Evolutionary conservation across 2,113 vertebrate species (phyloP).

Genomic region (Cichladusa arquata): DNA sequence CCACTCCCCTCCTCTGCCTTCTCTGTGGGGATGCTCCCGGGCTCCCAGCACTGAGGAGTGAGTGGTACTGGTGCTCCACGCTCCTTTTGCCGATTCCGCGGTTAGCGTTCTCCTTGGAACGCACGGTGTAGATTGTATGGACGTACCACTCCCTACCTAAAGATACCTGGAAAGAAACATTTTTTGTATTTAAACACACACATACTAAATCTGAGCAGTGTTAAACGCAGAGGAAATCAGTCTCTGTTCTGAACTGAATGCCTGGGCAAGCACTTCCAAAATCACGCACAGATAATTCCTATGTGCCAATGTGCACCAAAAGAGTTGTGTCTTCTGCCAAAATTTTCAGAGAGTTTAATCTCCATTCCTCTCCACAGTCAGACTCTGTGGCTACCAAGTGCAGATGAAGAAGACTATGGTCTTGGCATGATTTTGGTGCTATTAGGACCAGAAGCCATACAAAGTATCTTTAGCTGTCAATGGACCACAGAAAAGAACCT

Average conservation of each 20-base stretch:
- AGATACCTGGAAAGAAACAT: conserved; percentile 78
- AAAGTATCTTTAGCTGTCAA: neutral
- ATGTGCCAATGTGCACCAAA: neutral
- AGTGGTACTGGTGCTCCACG: conserved; percentile 78
- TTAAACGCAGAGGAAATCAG: neutral
- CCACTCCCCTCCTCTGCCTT: conserved; percentile 72
- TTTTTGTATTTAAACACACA: neutral
- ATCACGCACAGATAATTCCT: neutral
- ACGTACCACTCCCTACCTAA: conserved; percentile 93
- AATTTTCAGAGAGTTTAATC: neutral
- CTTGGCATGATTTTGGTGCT: neutral
- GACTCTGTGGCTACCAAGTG: neutral
- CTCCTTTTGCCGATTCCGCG: conserved; percentile 87
- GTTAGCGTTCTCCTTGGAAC: conserved; percentile 80
- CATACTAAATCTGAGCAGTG: neutral
- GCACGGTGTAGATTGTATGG: conserved; percentile 92
- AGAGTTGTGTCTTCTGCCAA: neutral
- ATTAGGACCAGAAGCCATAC: neutral
- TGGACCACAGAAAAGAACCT: neutral
- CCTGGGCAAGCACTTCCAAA: neutral
- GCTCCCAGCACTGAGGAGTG: conserved; percentile 40
- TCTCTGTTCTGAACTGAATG: neutral
- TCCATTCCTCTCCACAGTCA: neutral
- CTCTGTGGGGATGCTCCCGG: neutral
- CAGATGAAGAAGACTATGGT: neutral